Percentiles rank a stretch among this genome's conserved stretches.
These are phyloP conservation scores for Pogonocherus hispidulus DNA, from an alignment of 2,888 invertebrate genomes.

Conservation along the genomic window DNA sequence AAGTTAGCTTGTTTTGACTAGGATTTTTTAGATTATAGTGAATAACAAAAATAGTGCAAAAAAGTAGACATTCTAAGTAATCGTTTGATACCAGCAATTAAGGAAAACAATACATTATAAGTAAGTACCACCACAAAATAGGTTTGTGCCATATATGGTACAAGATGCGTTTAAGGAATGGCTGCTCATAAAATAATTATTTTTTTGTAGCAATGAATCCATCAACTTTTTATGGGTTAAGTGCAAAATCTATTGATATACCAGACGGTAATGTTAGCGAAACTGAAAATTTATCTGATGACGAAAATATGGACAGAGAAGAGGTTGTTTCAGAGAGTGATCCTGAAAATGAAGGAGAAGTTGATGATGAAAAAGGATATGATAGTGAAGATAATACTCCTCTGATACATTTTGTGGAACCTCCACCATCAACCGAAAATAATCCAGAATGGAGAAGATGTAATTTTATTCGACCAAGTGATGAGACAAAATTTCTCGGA, in stretches of 20 bases:
- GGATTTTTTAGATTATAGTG: too few species aligned
- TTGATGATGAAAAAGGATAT: conserved; percentile 2
- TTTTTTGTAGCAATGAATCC: conserved; percentile 13
- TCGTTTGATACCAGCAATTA: not conserved
- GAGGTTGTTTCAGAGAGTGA: conserved; percentile 1
- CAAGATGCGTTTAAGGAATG: conserved; percentile 8
- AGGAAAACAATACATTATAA: not conserved
- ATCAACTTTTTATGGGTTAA: conserved; percentile 5
- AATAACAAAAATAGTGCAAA: too few species aligned
- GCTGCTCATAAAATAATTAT: not conserved
- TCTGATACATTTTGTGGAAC: not conserved
- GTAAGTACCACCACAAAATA: not conserved
- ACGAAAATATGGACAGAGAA: conserved; percentile 5
- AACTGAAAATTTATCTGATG: conserved; percentile 5
- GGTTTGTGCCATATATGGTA: conserved; percentile 28
- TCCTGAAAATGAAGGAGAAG: not conserved
- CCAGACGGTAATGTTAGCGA: conserved; percentile 1
- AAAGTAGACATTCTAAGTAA: not conserved
- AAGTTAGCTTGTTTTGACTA: too few species aligned
- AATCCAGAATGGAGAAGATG: conserved; percentile 10
- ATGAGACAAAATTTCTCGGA: conserved; percentile 16
- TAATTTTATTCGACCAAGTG: not conserved
- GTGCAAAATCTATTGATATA: not conserved
- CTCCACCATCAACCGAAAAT: conserved; percentile 4
- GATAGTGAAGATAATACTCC: conserved; percentile 12